Evolutionary conservation across 2,888 invertebrate genomes (phyloP).

Genomic region (Hoplodrina blanda): DNA sequence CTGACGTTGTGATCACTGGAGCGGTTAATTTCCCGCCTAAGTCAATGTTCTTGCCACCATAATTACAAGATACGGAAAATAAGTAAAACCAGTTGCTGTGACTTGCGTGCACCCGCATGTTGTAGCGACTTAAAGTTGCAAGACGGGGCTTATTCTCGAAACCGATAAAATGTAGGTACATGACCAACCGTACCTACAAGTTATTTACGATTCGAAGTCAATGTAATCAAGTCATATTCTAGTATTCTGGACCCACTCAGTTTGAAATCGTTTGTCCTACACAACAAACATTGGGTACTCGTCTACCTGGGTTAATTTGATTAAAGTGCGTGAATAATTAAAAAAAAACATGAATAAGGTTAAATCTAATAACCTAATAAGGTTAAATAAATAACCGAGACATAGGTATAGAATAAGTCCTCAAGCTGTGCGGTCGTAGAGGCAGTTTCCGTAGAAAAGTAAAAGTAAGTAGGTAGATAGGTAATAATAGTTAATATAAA

Average conservation of each 20-base stretch:
- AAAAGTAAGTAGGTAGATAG: constrained; percentile 61
- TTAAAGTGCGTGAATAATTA: too few species aligned
- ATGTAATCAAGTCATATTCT: constrained; percentile 28
- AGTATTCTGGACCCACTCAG: constrained; percentile 6
- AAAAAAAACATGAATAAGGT: background rate
- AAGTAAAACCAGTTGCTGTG: constrained; percentile 75
- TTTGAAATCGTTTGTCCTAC: constrained; percentile 16
- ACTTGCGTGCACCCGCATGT: constrained; percentile 70
- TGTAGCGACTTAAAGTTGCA: constrained; percentile 67
- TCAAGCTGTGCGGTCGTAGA: constrained; percentile 7
- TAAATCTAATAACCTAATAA: too few species aligned
- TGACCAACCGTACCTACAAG: constrained; percentile 49
- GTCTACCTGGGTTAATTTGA: too few species aligned
- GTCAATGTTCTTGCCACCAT: constrained; percentile 72
- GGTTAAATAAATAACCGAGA: background rate
- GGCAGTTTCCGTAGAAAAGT: constrained; percentile 63
- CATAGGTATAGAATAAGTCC: constrained; percentile 34
- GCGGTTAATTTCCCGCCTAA: constrained; percentile 56
- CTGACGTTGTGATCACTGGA: constrained; percentile 31
- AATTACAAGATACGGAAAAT: constrained; percentile 79
- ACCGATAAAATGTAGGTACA: constrained; percentile 61
- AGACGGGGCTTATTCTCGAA: constrained; percentile 65
- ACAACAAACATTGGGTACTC: background rate
- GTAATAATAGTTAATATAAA: constrained; percentile 11
- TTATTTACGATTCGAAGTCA: constrained; percentile 47